Evolutionary conservation across 1,140 invertebrate genomes (phyloP), one percentile per base, ranked within the genome.

Genomic region (Rhopalosiphum padi): DNA sequence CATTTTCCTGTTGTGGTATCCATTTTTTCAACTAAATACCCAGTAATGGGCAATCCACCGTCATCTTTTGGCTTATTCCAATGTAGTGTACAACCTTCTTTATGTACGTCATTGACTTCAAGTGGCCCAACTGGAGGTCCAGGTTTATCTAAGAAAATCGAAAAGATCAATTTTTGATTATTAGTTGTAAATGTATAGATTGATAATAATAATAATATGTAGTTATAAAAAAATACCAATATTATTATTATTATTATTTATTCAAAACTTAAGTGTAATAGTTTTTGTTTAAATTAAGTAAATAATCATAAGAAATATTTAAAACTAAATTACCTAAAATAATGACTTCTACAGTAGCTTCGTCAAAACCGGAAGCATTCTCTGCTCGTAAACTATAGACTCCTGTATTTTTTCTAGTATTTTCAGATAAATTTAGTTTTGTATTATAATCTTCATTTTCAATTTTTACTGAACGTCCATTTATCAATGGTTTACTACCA

Each of bases 21-120:
- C 97, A 98, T 98, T 96, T 99, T 99, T 95, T 99, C 99, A 93
- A 99, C 96, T 30, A 98, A 95, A 95, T 98, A 99, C 23, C 97
- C 97, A 48, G 97, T 97, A 88, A 99, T 96, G 11, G 99, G 99
- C 55, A 99, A 95, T 87, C 98, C 99, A 93, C 99, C 99, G 94
- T 99, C 98, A 95, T 99, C 99, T 95, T 98, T 98, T 21, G 99
- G 98, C 95, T 98, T 98, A 35, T 98, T 98, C 99, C 99, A 99
- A 94, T 98, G 97, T 11, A 99, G 96, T 95, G 98, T 99, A 95
- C 98, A 98, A 48, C 98, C 98, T 95, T 99, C 98, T 94, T 99
- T 99, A 95, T 99, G 98, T 0, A 99, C 97, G 95, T 99, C 98
- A 0, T 96, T 97, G 8, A 99, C 98, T 95, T 99, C 98, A 1